Percentiles rank a stretch among this genome's conserved stretches.
phyloP scores from a whole-genome alignment of 2,888 invertebrate genomes.

The Osmoderma eremita region DNA sequence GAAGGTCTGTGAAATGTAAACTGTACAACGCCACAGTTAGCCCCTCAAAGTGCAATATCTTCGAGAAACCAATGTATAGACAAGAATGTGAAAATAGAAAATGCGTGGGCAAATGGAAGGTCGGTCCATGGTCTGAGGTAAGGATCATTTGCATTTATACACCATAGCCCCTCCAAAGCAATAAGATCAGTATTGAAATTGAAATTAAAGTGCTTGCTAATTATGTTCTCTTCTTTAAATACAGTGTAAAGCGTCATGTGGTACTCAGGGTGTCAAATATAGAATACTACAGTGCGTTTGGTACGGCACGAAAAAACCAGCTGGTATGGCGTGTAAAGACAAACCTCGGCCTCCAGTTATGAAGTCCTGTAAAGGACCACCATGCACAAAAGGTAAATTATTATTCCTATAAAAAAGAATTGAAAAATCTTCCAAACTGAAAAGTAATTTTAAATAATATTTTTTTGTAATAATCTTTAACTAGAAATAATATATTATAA shows the following conservation, averaged over 20 bases:
- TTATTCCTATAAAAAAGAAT: not conserved
- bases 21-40: conserved; percentile 58
- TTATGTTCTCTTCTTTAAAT: conserved; percentile 48
- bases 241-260: conserved; percentile 88
- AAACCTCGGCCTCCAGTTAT: conserved; percentile 80
- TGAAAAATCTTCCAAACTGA: not conserved
- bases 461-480: not conserved
- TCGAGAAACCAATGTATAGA: conserved; percentile 77
- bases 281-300: conserved; percentile 93
- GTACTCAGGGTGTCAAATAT: conserved; percentile 84
- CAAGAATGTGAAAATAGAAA: conserved; percentile 84
- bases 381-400: conserved; percentile 66
- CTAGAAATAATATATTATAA: no score
- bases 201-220: no score
- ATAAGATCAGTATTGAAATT: no score
- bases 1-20: conserved; percentile 73
- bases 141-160: conserved; percentile 45
- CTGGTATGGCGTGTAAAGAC: conserved; percentile 86
- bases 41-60: conserved; percentile 74
- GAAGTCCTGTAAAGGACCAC: conserved; percentile 78
- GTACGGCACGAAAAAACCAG: conserved; percentile 84
- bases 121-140: conserved; percentile 94
- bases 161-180: no score
- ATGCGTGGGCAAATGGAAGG: conserved; percentile 91
- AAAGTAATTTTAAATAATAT: not conserved